phyloP scores from a whole-genome alignment of 2,113 vertebrate species.

The Rhadina sibilatrix region DNA sequence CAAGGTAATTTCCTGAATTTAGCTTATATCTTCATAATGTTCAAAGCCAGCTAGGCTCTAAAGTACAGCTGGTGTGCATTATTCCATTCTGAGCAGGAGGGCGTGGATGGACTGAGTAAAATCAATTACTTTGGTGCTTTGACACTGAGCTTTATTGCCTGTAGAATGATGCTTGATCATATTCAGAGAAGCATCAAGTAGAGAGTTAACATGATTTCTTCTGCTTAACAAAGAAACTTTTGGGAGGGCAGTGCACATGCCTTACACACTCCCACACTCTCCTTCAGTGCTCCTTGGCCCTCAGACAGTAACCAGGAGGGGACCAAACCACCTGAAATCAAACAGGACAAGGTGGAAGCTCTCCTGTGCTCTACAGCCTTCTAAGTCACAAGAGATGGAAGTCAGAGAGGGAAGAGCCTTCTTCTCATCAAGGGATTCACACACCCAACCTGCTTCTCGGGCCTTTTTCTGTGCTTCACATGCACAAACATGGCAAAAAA shows the following conservation, averaged over 20 bases:
- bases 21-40: slow-evolving; percentile 8
- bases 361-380: background rate
- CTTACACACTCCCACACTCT: background rate
- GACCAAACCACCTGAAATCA: background rate
- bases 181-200: background rate
- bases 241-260: background rate
- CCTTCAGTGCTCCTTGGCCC: background rate
- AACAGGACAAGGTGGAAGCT: background rate
- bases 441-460: background rate
- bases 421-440: background rate
- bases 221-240: background rate
- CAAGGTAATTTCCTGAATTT: slow-evolving; percentile 55
- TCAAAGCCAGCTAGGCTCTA: slow-evolving; percentile 19
- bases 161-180: background rate
- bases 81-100: background rate
- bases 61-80: slow-evolving; percentile 53
- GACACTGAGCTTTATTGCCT: background rate
- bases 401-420: fast-evolving
- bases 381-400: background rate
- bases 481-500: background rate
- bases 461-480: background rate
- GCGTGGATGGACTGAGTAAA: background rate
- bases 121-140: background rate
- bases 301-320: background rate
- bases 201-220: background rate